Conservation (phyloP, 2,888 invertebrate species). For the Parnassius mnemosyne region DNA sequence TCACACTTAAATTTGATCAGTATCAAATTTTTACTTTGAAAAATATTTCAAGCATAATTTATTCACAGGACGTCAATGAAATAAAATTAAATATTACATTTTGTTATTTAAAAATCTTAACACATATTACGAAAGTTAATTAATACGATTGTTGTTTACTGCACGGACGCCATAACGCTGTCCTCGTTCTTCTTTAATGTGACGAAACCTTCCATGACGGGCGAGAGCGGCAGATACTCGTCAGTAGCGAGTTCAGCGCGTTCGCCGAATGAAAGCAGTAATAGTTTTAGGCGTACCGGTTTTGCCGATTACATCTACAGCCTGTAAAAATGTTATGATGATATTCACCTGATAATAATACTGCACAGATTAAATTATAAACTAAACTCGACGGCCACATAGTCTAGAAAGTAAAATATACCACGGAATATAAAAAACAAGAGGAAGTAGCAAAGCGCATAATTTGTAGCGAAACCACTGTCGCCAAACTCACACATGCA, state of each 20-base stretch:
- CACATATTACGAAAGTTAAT: constrained; percentile 4
- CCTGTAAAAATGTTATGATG: constrained; percentile 74
- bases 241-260: constrained; percentile 98
- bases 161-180: constrained; percentile 71
- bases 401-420: too few species aligned
- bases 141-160: constrained; percentile 39
- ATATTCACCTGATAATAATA: too few species aligned
- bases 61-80: background rate
- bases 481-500: too few species aligned
- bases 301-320: constrained; percentile 99
- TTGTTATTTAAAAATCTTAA: constrained; percentile 28
- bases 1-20: too few species aligned
- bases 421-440: too few species aligned
- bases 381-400: too few species aligned
- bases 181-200: constrained; percentile 95
- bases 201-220: constrained; percentile 99
- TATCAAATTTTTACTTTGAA: too few species aligned
- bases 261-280: constrained; percentile 97
- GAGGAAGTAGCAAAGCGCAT: too few species aligned
- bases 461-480: too few species aligned
- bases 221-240: constrained; percentile 96
- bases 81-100: constrained; percentile 21
- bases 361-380: too few species aligned
- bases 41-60: too few species aligned
- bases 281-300: constrained; percentile 99